Conservation (phyloP, 2,797 vertebrate genomes). For the Onychomys leucogaster region DNA sequence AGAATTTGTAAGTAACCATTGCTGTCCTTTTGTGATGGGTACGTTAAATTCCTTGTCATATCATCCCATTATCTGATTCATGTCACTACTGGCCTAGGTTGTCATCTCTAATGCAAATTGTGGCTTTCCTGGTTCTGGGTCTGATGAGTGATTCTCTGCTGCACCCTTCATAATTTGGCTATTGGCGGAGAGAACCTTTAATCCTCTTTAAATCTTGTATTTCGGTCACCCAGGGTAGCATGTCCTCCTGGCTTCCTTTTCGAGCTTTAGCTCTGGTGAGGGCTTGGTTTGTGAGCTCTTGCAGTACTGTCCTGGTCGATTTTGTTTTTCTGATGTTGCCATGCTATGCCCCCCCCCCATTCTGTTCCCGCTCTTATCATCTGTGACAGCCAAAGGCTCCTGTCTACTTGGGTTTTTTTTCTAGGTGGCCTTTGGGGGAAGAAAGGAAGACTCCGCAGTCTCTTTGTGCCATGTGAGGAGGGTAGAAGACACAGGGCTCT, state of each 20-base stretch:
- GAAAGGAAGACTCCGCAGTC: neutral
- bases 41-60: slow-evolving; percentile 27
- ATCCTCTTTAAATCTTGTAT: neutral
- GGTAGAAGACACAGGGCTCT: neutral
- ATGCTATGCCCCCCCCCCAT: too few relatives aligned
- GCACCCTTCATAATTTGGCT: neutral
- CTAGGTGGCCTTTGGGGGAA: neutral
- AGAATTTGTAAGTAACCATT: neutral
- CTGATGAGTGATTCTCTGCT: neutral
- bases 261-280: neutral
- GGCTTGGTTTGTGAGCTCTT: neutral
- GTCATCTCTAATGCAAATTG: neutral
- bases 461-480: neutral
- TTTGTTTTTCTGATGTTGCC: neutral
- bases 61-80: neutral
- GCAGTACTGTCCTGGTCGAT: neutral
- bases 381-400: neutral
- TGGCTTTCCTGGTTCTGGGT: slow-evolving; percentile 18
- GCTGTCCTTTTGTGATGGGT: neutral
- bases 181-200: neutral
- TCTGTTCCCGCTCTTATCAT: neutral
- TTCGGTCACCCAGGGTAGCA: neutral
- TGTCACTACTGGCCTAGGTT: neutral
- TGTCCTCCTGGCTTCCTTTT: neutral
- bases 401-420: neutral